Evolutionary conservation across 2,888 invertebrate genomes (phyloP).

Genomic region (Sphaerophoria rueppellii): DNA sequence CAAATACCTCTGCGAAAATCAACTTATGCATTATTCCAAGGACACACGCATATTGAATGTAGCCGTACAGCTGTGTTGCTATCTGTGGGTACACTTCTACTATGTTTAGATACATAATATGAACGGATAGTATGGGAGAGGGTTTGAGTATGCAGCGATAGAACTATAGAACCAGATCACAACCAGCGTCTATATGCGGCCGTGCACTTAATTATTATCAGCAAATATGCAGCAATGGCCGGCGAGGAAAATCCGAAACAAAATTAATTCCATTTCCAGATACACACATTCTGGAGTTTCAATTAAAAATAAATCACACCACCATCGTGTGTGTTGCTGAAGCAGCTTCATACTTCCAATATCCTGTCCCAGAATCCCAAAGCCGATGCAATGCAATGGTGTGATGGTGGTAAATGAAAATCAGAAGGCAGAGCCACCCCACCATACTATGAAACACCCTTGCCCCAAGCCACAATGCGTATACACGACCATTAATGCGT

Average conservation of each 20-base stretch:
- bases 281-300: slow-evolving; percentile 79
- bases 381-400: neutral
- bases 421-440: slow-evolving; percentile 63
- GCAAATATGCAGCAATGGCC: slow-evolving; percentile 79
- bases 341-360: slow-evolving; percentile 64
- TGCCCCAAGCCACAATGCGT: slow-evolving; percentile 49
- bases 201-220: slow-evolving; percentile 81
- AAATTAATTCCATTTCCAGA: slow-evolving; percentile 80
- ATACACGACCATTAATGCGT: slow-evolving; percentile 26
- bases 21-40: slow-evolving; percentile 53
- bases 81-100: neutral
- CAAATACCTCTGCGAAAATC: slow-evolving; percentile 33
- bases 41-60: slow-evolving; percentile 41
- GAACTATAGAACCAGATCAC: slow-evolving; percentile 32
- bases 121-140: neutral
- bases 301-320: slow-evolving; percentile 82
- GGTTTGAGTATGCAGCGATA: slow-evolving; percentile 27
- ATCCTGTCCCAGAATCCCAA: neutral
- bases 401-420: slow-evolving; percentile 31
- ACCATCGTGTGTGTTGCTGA: slow-evolving; percentile 61
- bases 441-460: slow-evolving; percentile 44
- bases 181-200: slow-evolving; percentile 70
- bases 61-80: neutral
- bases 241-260: slow-evolving; percentile 81
- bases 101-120: slow-evolving; percentile 3